Base-by-base conservation (phyloP, 1,140 invertebrate genomes). In the Drosophila neocordata region DNA sequence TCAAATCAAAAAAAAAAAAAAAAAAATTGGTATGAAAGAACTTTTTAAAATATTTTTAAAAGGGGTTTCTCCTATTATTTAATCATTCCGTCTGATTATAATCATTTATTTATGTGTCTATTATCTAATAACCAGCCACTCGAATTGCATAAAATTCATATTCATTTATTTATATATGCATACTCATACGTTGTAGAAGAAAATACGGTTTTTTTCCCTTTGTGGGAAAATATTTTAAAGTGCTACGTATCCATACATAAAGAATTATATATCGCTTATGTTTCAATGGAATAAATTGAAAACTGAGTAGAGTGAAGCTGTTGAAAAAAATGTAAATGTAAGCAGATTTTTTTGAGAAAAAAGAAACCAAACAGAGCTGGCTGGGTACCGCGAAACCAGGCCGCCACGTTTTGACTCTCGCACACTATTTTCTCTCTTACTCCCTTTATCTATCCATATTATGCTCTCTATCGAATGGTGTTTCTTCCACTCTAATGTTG, bases 301-400 rank as follows among this genome's bases (percentile, higher is more conserved):
- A 56, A 18, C 53, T 18, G 27, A 56, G 53, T 9, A 15, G n/a
- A 7, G 11, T 4, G 8, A 5, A n/a, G 22, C 22, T 20, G n/a
- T 48, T 9, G 34, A 20, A 20, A 20, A 20, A 48, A 20, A 48
- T 20, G 0, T 41, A 7, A 22, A 13, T 60, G 20, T 35, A 24
- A 22, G 35, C 57, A 37, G 22, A 38, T 24, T 60, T 44, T 24
- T 41, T 15, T 12, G 22, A 34, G 70, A 62, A 55, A 12, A 13
- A 24, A 22, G 35, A 73, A 59, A 38, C 62, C 22, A 20, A 69
- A 79, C 35, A 68, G 67, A 69, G 57, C 68, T 65, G 66, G 65
- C 71, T 15, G 22, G n/a, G 37, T 38, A 35, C 37, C 41, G 15
- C 57, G 24, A 59, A 56, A 11, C 9, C n/a, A 37, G 12, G 37